Evolutionary conservation across 2,113 vertebrate species (phyloP).

Genomic region (Coptodon rendalli): DNA sequence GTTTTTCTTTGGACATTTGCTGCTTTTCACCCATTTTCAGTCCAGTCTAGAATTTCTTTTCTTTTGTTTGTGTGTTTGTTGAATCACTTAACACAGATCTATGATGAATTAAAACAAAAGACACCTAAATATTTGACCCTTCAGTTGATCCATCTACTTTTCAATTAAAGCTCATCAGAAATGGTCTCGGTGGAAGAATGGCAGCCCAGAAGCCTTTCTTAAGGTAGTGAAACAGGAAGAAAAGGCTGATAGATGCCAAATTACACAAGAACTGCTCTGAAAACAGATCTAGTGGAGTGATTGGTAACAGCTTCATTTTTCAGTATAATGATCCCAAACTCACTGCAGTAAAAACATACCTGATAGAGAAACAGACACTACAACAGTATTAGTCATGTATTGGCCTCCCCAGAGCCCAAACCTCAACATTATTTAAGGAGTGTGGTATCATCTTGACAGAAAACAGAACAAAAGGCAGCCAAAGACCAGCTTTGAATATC

Average conservation of each 20-base stretch:
- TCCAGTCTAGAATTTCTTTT: not conserved
- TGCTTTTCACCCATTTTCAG: not conserved
- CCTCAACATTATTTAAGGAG: not conserved
- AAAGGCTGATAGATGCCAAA: not conserved
- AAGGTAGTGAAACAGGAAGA: not conserved
- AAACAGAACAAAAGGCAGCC: not conserved
- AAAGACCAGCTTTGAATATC: not conserved
- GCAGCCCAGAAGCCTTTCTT: not conserved
- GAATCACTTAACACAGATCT: not conserved
- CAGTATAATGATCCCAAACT: not conserved
- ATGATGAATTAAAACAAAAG: not conserved
- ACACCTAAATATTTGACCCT: not conserved
- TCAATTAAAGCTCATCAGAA: not conserved
- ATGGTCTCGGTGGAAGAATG: not conserved
- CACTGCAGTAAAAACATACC: not conserved
- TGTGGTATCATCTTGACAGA: not conserved
- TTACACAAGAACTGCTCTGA: not conserved
- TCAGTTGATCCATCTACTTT: not conserved
- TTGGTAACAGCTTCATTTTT: not conserved
- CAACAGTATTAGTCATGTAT: not conserved
- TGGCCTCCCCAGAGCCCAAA: not conserved
- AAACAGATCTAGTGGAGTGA: not conserved
- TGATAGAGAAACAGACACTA: not conserved
- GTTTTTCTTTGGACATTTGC: accelerated
- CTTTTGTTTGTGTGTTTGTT: not conserved